Conservation (phyloP, 2,113 vertebrate species). For the Psittacus erithacus region DNA sequence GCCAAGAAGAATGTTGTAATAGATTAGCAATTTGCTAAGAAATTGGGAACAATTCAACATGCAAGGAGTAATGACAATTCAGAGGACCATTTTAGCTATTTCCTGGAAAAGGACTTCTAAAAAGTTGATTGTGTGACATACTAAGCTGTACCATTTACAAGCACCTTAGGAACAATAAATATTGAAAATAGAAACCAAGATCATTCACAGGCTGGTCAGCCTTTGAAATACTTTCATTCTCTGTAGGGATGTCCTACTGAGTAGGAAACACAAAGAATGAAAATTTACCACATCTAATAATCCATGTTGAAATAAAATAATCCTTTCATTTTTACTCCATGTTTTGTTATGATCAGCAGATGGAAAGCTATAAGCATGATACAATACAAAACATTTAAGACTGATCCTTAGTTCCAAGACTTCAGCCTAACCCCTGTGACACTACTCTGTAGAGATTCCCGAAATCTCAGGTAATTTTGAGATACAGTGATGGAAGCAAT, state of each 20-base stretch:
- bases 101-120: not conserved
- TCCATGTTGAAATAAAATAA: not conserved
- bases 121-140: not conserved
- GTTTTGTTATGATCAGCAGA: not conserved
- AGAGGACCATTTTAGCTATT: not conserved
- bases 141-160: not conserved
- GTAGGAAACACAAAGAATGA: not conserved
- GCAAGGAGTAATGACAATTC: not conserved
- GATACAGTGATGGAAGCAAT: not conserved
- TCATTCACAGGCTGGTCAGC: not conserved
- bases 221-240: not conserved
- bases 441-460: not conserved
- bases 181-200: not conserved
- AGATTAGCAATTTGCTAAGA: not conserved
- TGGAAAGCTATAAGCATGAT: not conserved
- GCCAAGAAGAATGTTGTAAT: not conserved
- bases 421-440: not conserved
- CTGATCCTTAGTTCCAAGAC: not conserved
- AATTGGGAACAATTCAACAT: not conserved
- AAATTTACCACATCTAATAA: not conserved
- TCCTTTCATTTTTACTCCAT: not conserved
- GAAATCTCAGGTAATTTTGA: not conserved
- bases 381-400: not conserved
- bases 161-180: not conserved
- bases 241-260: not conserved